A percentile compares a stretch with the other conserved stretches of the same genome.
Conservation (phyloP, 2,113 vertebrate species). For the Dendrocopos noguchii region DNA sequence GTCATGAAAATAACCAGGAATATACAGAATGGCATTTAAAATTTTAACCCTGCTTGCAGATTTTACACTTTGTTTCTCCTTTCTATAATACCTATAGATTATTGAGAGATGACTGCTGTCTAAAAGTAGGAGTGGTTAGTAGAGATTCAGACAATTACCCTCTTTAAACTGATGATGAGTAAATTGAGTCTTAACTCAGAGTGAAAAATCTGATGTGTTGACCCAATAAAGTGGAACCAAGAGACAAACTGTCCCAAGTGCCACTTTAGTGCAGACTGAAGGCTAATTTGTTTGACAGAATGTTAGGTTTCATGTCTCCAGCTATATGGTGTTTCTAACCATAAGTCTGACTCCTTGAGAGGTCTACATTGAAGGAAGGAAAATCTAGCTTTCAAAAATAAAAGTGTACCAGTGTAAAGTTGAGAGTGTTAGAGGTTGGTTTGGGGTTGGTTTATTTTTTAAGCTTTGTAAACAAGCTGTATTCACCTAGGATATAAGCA, state of each 20-base stretch:
- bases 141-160: neutral
- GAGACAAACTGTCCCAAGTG: slow-evolving; percentile 64
- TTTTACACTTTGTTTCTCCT: neutral
- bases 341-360: neutral
- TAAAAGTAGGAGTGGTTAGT: slow-evolving; percentile 8
- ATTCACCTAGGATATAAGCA: neutral
- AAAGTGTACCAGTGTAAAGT: neutral
- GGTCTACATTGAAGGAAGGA: neutral
- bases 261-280: slow-evolving; percentile 68
- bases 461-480: neutral
- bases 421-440: neutral
- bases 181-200: slow-evolving; percentile 31
- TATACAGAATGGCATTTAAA: neutral
- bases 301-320: slow-evolving; percentile 41
- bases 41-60: neutral
- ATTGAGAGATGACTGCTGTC: neutral
- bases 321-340: neutral
- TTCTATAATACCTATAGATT: slow-evolving; percentile 10
- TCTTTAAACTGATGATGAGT: slow-evolving; percentile 10
- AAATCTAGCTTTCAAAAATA: neutral
- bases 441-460: neutral
- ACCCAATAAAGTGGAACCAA: slow-evolving; percentile 32
- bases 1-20: neutral
- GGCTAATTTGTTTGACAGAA: slow-evolving; percentile 70
- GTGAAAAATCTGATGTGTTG: slow-evolving; percentile 50